Evolutionary conservation across 1,140 invertebrate species (phyloP), one percentile per base, ranked within the genome.

Genomic region (Sycobia sp.): DNA sequence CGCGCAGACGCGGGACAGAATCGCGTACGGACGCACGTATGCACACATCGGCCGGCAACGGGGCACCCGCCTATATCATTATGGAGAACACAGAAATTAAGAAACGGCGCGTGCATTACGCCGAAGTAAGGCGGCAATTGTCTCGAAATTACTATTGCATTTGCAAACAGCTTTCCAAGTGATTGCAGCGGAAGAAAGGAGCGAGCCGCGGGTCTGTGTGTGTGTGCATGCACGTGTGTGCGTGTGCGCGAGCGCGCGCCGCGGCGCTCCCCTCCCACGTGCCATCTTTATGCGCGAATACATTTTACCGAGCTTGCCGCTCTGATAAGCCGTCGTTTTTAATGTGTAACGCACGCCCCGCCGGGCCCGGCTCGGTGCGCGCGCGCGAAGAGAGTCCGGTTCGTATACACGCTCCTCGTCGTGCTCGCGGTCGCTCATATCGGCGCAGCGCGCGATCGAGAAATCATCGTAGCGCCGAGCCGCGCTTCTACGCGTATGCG

Each of bases 311-410:
- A 5, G 18, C n/a, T 57, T 57, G 43, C 41, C 43, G 55, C 56
- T 59, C 34, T 50, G 56, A 49, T 50, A 59, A 50, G 34, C 46
- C 39, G n/a, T 50, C 50, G 43, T 57, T 57, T 46, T 23, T 57
- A 57, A 57, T 36, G 39, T 3, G n/a, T n/a, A n/a, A n/a, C n/a
- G n/a, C n/a, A n/a, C n/a, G n/a, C n/a, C n/a, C n/a, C n/a, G n/a
- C n/a, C n/a, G n/a, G n/a, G n/a, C n/a, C n/a, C n/a, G n/a, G n/a
- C n/a, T n/a, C n/a, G n/a, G n/a, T n/a, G n/a, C n/a, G n/a, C n/a
- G n/a, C n/a, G n/a, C n/a, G n/a, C n/a, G n/a, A n/a, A n/a, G n/a
- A n/a, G n/a, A n/a, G n/a, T n/a, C n/a, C n/a, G n/a, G n/a, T n/a
- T n/a, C n/a, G n/a, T n/a, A n/a, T n/a, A 38, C 13, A 14, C 36